These are phyloP conservation scores for Pelecanus crispus DNA, from an alignment of 2,113 vertebrate species.

Conservation along the genomic window DNA sequence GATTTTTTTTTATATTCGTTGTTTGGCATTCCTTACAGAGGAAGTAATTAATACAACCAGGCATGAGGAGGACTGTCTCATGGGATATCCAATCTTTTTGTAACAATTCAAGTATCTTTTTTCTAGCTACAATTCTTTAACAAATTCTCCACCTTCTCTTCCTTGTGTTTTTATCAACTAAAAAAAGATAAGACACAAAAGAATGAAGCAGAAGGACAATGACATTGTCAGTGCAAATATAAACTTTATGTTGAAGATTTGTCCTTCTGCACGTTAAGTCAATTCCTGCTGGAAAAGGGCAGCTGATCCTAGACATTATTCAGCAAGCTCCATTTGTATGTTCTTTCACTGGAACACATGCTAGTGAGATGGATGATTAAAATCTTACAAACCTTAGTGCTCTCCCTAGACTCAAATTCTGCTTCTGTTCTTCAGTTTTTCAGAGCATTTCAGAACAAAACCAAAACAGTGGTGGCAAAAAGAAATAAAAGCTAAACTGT, in stretches of 20 bases:
- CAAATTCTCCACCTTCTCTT: background rate
- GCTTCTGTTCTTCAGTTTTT: background rate
- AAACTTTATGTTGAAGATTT: conserved; percentile 48
- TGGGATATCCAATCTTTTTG: background rate
- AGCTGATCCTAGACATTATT: conserved; percentile 32
- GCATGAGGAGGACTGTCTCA: background rate
- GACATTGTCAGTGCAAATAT: background rate
- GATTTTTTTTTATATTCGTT: background rate
- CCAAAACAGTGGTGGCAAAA: background rate
- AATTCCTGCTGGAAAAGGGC: conserved; percentile 34
- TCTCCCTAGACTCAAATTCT: background rate
- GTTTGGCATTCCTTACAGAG: background rate
- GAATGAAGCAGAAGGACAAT: conserved; percentile 40
- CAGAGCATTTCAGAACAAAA: background rate
- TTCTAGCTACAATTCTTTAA: background rate
- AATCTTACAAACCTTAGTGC: conserved; percentile 2
- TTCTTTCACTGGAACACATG: conserved; percentile 11
- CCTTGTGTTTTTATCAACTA: background rate
- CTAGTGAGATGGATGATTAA: conserved; percentile 19
- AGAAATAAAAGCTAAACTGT: background rate
- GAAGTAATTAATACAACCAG: conserved; percentile 54
- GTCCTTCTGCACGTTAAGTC: background rate
- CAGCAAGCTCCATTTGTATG: conserved; percentile 10
- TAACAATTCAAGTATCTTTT: background rate
- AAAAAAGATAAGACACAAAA: background rate